phyloP scores from a whole-genome alignment of 2,888 invertebrate genomes.

The Timema podura region DNA sequence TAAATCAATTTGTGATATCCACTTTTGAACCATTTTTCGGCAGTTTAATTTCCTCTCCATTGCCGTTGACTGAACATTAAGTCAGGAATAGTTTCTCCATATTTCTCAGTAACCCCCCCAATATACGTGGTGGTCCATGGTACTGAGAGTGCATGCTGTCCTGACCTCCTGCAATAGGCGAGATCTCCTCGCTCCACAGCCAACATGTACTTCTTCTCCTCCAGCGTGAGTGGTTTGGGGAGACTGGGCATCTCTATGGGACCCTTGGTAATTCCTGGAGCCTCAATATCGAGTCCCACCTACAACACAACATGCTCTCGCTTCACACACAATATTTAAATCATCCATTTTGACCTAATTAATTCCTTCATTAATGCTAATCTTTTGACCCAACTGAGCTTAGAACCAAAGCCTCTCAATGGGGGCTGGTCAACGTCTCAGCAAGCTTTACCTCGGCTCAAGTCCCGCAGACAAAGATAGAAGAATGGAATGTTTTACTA shows the following conservation, averaged over 20 bases:
- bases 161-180: constrained; percentile 73
- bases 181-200: constrained; percentile 93
- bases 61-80: background rate
- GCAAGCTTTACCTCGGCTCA: too few species aligned
- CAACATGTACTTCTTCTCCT: constrained; percentile 88
- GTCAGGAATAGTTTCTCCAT: background rate
- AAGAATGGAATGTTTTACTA: too few species aligned
- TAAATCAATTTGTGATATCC: too few species aligned
- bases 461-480: too few species aligned
- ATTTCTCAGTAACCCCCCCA: background rate
- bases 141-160: background rate
- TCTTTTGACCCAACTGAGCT: too few species aligned
- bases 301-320: constrained; percentile 23
- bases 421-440: too few species aligned
- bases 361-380: too few species aligned
- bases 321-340: background rate
- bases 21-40: too few species aligned
- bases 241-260: constrained; percentile 45
- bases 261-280: constrained; percentile 23
- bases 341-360: too few species aligned
- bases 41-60: too few species aligned
- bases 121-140: background rate
- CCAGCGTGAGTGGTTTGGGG: constrained; percentile 68
- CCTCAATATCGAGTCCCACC: constrained; percentile 35
- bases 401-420: too few species aligned